These are phyloP conservation scores for Equus przewalskii DNA, from an alignment of 2,113 vertebrate species.

Conservation along the genomic window DNA sequence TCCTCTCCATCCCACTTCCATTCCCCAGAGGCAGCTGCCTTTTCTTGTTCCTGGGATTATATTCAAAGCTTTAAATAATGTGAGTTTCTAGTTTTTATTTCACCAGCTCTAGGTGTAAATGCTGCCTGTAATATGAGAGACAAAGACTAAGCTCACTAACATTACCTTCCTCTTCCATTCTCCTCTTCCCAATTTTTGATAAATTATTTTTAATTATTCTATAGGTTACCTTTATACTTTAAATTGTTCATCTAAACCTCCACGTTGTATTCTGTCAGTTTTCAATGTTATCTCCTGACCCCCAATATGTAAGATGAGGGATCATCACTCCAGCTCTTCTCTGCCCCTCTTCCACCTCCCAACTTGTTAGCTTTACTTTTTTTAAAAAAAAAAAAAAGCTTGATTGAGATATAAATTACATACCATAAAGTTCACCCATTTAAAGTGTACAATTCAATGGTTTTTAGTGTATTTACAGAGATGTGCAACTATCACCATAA, in stretches of 20 bases:
- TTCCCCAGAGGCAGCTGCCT: not conserved
- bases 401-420: not conserved
- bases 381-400: not conserved
- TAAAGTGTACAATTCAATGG: not conserved
- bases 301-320: not conserved
- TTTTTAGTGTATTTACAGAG: not conserved
- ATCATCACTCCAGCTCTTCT: not conserved
- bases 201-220: conserved; percentile 11
- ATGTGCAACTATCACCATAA: not conserved
- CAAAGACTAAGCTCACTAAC: not conserved
- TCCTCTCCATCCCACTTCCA: not conserved
- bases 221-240: not conserved
- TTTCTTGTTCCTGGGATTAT: not conserved
- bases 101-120: not conserved
- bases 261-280: not conserved
- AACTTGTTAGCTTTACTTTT: not conserved
- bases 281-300: not conserved
- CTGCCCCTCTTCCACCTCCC: not conserved
- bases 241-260: not conserved
- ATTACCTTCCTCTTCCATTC: not conserved
- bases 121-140: not conserved
- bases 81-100: not conserved
- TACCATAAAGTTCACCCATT: not conserved
- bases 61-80: not conserved
- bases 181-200: not conserved